phyloP scores from a whole-genome alignment of 2,797 vertebrate genomes.

The Mus minutoides region DNA sequence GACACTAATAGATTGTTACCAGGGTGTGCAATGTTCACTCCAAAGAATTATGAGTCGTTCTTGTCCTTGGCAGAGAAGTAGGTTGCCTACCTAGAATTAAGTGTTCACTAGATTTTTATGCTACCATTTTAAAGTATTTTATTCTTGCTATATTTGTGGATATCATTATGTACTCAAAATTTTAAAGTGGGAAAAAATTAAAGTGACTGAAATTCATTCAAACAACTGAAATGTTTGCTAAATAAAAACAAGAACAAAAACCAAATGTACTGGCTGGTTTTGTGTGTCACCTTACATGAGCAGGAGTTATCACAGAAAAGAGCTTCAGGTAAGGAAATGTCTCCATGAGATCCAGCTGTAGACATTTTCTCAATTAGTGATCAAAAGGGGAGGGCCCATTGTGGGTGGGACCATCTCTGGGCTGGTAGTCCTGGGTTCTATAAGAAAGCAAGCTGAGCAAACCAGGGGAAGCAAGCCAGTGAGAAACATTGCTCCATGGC shows the following conservation, averaged over 20 bases:
- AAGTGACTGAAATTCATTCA: constrained; percentile 74
- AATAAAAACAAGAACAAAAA: background rate
- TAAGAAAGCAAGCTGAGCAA: too few species aligned
- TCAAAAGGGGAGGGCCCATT: too few species aligned
- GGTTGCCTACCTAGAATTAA: constrained; percentile 67
- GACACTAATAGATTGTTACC: constrained; percentile 80
- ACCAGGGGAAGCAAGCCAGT: too few species aligned
- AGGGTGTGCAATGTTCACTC: constrained; percentile 66
- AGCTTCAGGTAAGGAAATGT: too few species aligned
- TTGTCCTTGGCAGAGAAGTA: constrained; percentile 82
- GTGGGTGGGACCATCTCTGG: too few species aligned
- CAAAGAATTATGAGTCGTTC: constrained; percentile 82
- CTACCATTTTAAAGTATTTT: constrained; percentile 75
- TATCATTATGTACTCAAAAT: background rate
- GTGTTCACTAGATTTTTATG: constrained; percentile 75
- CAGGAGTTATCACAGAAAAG: too few species aligned
- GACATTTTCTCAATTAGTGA: too few species aligned
- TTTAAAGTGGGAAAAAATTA: constrained; percentile 75
- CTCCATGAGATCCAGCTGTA: too few species aligned
- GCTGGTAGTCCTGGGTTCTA: too few species aligned
- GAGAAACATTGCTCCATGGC: too few species aligned
- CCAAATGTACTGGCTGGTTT: too few species aligned
- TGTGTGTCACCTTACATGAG: too few species aligned
- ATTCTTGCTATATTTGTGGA: background rate
- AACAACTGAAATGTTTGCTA: background rate